phyloP scores from a whole-genome alignment of 1,140 invertebrate species.

The Drosophila kanapiae region DNA sequence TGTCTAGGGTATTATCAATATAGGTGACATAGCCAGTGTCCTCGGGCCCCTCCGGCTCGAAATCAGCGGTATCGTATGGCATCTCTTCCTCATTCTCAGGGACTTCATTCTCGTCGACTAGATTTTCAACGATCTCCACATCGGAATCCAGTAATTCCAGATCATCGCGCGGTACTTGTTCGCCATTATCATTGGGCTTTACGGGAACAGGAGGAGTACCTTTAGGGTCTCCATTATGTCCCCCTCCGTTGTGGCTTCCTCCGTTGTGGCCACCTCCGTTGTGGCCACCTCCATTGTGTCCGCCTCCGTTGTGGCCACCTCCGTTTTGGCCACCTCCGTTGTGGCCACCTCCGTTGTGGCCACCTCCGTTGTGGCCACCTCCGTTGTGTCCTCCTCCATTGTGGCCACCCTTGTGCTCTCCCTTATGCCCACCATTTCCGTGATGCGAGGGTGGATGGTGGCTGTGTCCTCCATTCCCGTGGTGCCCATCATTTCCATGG shows the following conservation, averaged over 20 bases:
- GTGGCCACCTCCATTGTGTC: neutral
- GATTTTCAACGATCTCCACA: slow-evolving; percentile 26
- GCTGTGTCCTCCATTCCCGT: neutral
- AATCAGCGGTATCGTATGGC: neutral
- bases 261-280: neutral
- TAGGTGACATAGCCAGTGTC: slow-evolving; percentile 10
- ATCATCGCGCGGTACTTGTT: slow-evolving; percentile 17
- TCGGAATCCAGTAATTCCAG: slow-evolving; percentile 16
- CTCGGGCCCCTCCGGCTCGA: slow-evolving; percentile 6
- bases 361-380: neutral
- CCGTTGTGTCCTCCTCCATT: neutral
- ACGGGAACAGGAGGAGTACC: neutral
- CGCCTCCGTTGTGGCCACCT: neutral
- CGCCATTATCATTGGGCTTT: neutral
- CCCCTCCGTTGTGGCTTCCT: neutral
- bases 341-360: neutral
- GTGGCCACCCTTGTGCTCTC: neutral
- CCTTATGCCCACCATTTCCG: neutral
- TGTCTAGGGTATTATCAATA: slow-evolving; percentile 18
- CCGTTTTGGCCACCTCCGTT: neutral
- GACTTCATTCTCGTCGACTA: slow-evolving; percentile 23
- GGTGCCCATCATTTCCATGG: neutral
- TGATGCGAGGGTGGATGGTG: neutral
- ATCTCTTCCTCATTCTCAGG: slow-evolving; percentile 14
- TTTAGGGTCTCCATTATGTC: neutral